Evolutionary conservation across 2,797 vertebrate species (phyloP).

Genomic region (Trematocara caparti): DNA sequence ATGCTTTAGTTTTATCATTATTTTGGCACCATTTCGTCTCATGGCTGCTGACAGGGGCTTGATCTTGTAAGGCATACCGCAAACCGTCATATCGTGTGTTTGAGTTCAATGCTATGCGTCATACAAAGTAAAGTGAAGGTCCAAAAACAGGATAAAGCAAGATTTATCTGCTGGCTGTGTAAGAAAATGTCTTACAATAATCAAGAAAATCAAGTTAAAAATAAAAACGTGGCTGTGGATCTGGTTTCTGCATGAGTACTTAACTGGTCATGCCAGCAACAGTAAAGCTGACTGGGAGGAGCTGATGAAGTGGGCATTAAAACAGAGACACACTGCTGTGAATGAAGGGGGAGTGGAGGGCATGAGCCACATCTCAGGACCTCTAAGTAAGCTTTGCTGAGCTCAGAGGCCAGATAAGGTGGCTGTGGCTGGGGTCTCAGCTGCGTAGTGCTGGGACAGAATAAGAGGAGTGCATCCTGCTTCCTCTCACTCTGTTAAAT

Average conservation of each 20-base stretch:
- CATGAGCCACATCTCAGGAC: conserved; percentile 17
- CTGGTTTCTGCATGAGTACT: conserved; percentile 5
- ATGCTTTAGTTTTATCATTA: not conserved
- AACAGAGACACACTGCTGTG: conserved; percentile 43
- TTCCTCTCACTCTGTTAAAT: conserved; percentile 68
- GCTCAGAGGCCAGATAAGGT: conserved; percentile 15
- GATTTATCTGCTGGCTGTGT: conserved; percentile 23
- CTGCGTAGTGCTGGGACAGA: conserved; percentile 51
- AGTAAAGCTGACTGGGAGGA: conserved; percentile 30
- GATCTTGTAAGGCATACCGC: conserved; percentile 27
- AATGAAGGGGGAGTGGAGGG: conserved; percentile 5
- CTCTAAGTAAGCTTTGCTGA: conserved; percentile 48
- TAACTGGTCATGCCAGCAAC: conserved; percentile 28
- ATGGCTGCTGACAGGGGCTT: conserved; percentile 43
- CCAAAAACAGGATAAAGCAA: conserved; percentile 38
- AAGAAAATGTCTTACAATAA: conserved; percentile 41
- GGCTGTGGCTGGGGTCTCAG: conserved; percentile 44
- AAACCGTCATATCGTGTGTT: conserved; percentile 22
- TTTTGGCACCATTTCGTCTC: conserved; percentile 65
- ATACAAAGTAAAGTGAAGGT: conserved; percentile 25
- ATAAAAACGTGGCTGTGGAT: not conserved
- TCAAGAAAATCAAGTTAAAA: conserved; percentile 24
- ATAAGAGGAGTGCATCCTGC: conserved; percentile 45
- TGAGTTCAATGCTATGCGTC: conserved; percentile 11
- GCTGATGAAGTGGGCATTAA: conserved; percentile 8